Percentiles rank a stretch among this genome's conserved stretches.
Evolutionary conservation across 35 echinoderm and acorn worm species (phyloP).

Genomic region (Apostichopus parvimensis): DNA sequence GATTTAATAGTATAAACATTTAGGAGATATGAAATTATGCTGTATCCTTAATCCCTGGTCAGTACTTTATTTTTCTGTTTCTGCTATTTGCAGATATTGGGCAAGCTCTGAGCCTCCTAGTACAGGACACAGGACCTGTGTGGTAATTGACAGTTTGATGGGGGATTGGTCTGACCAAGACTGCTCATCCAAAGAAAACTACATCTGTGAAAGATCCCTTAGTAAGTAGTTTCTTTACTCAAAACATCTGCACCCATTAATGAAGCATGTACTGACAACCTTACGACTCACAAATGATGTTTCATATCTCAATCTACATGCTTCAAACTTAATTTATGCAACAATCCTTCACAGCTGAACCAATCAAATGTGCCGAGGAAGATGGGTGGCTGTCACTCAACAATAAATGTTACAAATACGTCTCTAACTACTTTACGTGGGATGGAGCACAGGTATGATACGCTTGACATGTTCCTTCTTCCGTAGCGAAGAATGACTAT

Average conservation of each 20-base stretch:
- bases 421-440: slow-evolving; percentile 24
- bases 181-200: slow-evolving; percentile 12
- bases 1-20: too few species aligned
- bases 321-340: too few species aligned
- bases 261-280: not conserved
- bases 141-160: slow-evolving; percentile 23
- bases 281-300: too few species aligned
- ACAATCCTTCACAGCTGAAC: slow-evolving; percentile 27
- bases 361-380: slow-evolving; percentile 58
- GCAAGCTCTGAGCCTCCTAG: slow-evolving; percentile 22
- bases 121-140: slow-evolving; percentile 24
- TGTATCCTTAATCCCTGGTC: too few species aligned
- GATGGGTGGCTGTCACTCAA: slow-evolving; percentile 58
- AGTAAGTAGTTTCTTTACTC: slow-evolving; percentile 12
- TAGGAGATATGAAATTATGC: too few species aligned
- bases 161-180: slow-evolving; percentile 32
- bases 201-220: slow-evolving; percentile 52
- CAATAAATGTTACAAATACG: slow-evolving; percentile 55
- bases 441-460: slow-evolving; percentile 46
- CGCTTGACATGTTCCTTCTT: too few species aligned
- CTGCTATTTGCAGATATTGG: slow-evolving; percentile 21
- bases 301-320: too few species aligned
- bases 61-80: not conserved
- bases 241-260: not conserved
- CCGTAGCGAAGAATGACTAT: too few species aligned